phyloP scores from a whole-genome alignment of 2,113 vertebrate genomes.

The Megaceryle torquata region DNA sequence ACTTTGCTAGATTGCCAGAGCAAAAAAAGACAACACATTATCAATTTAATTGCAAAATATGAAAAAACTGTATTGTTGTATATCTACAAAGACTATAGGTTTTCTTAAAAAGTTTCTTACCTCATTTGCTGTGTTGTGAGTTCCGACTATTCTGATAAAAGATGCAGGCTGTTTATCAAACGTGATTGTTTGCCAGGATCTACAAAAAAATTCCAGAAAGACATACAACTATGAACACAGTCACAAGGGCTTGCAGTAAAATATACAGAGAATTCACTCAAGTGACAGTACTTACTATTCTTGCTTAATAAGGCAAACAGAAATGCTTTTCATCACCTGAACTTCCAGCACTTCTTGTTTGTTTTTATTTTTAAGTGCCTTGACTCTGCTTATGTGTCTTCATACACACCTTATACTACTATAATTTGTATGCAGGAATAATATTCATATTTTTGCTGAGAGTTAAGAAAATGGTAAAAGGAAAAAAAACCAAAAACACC shows the following conservation, averaged over 20 bases:
- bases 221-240: not conserved
- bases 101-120: slow-evolving; percentile 62
- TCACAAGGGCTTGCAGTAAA: not conserved
- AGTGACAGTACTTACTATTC: not conserved
- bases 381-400: not conserved
- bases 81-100: not conserved
- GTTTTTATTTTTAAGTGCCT: not conserved
- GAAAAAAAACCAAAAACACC: not conserved
- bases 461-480: not conserved
- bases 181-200: slow-evolving; percentile 93
- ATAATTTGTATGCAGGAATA: not conserved
- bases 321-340: not conserved
- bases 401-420: not conserved
- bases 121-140: slow-evolving; percentile 98
- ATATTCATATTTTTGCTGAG: not conserved
- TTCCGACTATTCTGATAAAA: slow-evolving; percentile 96
- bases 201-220: slow-evolving; percentile 55
- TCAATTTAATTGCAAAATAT: not conserved
- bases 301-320: not conserved
- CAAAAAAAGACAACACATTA: not conserved
- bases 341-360: not conserved
- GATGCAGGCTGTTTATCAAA: slow-evolving; percentile 92
- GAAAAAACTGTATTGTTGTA: not conserved
- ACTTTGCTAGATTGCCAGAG: not conserved
- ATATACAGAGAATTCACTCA: not conserved